Evolutionary conservation across 2,888 invertebrate species (phyloP), one percentile per base, ranked within the genome.

Genomic region (Drosophila suboccidentalis): DNA sequence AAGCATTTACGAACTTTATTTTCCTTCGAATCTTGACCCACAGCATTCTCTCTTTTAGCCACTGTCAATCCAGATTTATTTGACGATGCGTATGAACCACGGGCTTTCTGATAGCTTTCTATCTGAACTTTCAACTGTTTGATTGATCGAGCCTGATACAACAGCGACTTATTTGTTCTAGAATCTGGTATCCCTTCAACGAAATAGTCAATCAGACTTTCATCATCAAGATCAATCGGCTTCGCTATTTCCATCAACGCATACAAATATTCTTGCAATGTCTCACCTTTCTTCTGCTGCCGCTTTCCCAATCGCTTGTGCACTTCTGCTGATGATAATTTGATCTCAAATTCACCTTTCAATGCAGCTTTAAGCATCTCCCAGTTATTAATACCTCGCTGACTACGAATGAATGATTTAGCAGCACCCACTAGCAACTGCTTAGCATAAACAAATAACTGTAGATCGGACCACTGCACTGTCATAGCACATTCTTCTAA

Each of bases 401-500:
- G 57, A 10, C 44, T 51, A 32, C 47, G 43, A 19, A 54, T 39
- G 49, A 39, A 50, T 3, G 29, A 38, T 10, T 60, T 64, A 10
- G 62, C 71, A 3, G 15, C 57, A 10, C 59, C 53, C 8, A 17
- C 19, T 4, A 71, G 59, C 10, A 60, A 50, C 38, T 55, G 66
- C 3, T 57, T 67, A 26, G 57, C 57, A 60, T 43, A 71, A 1
- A 66, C 17, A 38, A 62, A 66, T 4, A 62, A 13, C 36, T 73
- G 58, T 15, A 73, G 43, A 1, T 50, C 36, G 39, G 15, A 71
- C 59, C 65, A 73, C 11, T 66, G 41, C 5, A 74, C 66, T 4
- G 59, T 67, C 39, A 49, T 26, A n/a, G 66, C 55, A 19, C 59
- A 66, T 39, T 66, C 57, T 26, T 71, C 57, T 1, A 64, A 29